Base-by-base conservation (phyloP, 2,888 invertebrate genomes). In the Cabera pusaria region DNA sequence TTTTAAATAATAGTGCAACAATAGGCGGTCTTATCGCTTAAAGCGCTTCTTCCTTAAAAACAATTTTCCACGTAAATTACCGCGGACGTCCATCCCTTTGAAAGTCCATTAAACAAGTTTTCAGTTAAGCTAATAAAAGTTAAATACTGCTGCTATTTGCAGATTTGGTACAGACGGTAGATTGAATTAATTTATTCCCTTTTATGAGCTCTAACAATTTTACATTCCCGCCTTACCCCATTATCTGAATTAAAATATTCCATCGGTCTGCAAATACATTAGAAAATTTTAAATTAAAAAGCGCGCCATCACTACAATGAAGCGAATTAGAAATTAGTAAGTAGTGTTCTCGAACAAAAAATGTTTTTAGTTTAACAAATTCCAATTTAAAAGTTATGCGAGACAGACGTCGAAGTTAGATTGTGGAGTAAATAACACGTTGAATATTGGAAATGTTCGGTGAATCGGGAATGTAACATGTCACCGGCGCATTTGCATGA, bases 401-500 rank as follows among this genome's bases (percentile, higher is more conserved):
- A 50, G 49, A 50, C 29, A 46, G 17, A 22, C 41, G 42, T 42
- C 9, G 33, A 49, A 48, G 50, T 59, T 54, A 44, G 41, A 47
- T 49, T 49, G 46, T 35, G 36, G 26, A 40, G 50, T 56, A 44
- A 59, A 55, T 56, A 64, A 59, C 55, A 51, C 42, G 54, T 56
- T 54, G 53, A 59, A 54, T 55, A 47, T 52, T 53, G 49, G 41
- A 50, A 53, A 55, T 56, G 47, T 54, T 52, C 48, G 52, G 52
- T 50, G 61, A 58, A 50, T 56, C 46, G 54, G 53, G 38, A 18
- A 52, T 53, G 56, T 59, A 55, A 58, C 59, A 59, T 57, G 58
- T 62, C 69, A 55, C 53, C 38, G 25, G 41, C 54, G 64, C 56
- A 55, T 65, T 65, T 59, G 51, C 58, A 57, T 54, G 56, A 61